phyloP scores from a whole-genome alignment of 2,888 invertebrate genomes.

The Belgica antarctica region DNA sequence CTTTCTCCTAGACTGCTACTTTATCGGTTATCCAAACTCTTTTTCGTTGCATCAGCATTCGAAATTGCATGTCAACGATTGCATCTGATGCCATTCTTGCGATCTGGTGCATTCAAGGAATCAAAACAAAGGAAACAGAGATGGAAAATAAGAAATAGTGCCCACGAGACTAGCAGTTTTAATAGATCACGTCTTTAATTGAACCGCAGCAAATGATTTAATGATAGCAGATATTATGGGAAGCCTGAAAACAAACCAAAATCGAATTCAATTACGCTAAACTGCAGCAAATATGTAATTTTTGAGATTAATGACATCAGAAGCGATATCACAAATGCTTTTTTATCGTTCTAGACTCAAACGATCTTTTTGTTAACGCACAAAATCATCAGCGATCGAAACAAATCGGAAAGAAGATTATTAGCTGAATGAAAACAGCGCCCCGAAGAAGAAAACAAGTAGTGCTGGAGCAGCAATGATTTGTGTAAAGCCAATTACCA shows the following conservation, averaged over 20 bases:
- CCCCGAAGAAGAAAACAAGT: not conserved
- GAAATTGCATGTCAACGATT: no score
- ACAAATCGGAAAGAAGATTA: not conserved
- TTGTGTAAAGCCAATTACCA: conserved; percentile 1
- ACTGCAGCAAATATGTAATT: not conserved
- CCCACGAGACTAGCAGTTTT: not conserved
- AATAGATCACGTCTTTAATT: conserved; percentile 4
- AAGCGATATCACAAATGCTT: not conserved
- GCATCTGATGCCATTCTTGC: no score
- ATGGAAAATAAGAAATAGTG: not conserved
- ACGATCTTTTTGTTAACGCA: not conserved
- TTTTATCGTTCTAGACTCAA: not conserved
- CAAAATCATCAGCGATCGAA: not conserved
- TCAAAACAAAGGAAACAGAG: not conserved
- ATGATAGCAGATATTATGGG: not conserved
- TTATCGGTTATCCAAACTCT: not conserved
- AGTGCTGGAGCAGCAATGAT: not conserved
- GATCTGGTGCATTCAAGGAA: no score
- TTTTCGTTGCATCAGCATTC: not conserved
- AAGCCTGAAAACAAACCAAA: not conserved
- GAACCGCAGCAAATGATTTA: not conserved
- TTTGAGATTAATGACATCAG: not conserved
- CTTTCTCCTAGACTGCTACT: not conserved
- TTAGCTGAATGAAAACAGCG: not conserved
- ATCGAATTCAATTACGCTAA: not conserved